Evolutionary conservation across 1,140 invertebrate species (phyloP), one percentile per base, ranked within the genome.

Genomic region (Bicyclus anynana): DNA sequence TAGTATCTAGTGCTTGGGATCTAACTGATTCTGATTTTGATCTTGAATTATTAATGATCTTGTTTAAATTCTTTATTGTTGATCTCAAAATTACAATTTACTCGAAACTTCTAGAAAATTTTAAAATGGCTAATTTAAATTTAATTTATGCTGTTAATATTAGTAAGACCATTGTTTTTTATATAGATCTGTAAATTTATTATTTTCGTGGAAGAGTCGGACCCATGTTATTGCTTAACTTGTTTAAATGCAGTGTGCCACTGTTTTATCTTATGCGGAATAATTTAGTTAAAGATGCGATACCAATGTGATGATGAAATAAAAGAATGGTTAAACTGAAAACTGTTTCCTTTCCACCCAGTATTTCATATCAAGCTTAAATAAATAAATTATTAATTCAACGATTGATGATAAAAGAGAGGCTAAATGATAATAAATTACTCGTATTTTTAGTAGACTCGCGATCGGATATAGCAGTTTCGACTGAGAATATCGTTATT

Each of bases 281-380:
- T 59, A 59, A 58, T 59, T 57, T 40, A 17, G 12, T 47, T 48
- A 52, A 59, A 50, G 53, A 37, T 56, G 48, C 47, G 53, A 52
- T 54, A 46, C 55, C 63, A 62, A 77, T 87, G 81, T 84, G 72
- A 80, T 81, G 72, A 69, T 72, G 69, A 77, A 87, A 82, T 82
- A 83, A 87, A 83, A 78, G 52, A 65, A 77, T 87, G 73, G 76
- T 76, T 62, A 74, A 74, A 78, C 72, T 74, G 20, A 77, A 82
- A 78, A 74, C 74, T 84, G 74, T 87, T 87, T 85, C 81, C 72
- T 87, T 87, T 86, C 66, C 58, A 75, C 84, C 80, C 76, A 74
- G 71, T 33, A 67, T 72, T 69, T 61, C 74, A 77, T 23, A 37
- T 50, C 38, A 44, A 38, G 53, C 47, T 27, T 16, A 40, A 40